Evolutionary conservation across 2,113 vertebrate genomes (phyloP), one percentile per base, ranked within the genome.

Genomic region (pig (Sus scrofa)): DNA sequence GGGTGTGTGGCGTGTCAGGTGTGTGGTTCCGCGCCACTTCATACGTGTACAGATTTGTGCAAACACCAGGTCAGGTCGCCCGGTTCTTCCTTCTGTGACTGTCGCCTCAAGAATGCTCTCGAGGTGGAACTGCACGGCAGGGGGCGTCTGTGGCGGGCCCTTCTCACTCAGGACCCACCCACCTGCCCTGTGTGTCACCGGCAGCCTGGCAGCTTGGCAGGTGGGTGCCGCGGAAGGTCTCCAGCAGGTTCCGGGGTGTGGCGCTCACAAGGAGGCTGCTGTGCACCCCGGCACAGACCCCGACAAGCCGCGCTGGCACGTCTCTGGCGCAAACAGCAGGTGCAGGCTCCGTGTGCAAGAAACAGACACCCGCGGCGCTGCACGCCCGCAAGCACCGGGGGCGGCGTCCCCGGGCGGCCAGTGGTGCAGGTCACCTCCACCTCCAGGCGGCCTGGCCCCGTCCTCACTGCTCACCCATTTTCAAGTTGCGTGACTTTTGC

Each of bases 1-100:
- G 0, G 13, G 26, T 10, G 7, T 1, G n/a, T 8, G n/a, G 6
- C 0, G 0, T 8, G 2, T 5, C 52, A 37, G 7, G 3, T 4
- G 1, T 5, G 7, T 19, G 20, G 37, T 30, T 60, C 39, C 16
- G 4, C 0, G 7, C 6, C 20, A 44, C 32, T 56, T 37, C 2
- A 16, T 13, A 14, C 1, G 1, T 2, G 10, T 18, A 13, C 37
- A 58, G 4, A 22, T 3, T 8, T n/a, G 7, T 0, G 0, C 2
- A 30, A 10, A 68, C 37, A 39, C 30, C 19, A 18, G 4, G 2
- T 15, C 56, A 44, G 20, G 44, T 15, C 2, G 3, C n/a, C 6
- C 54, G 8, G 22, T 20, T 10, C 27, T 24, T 26, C 8, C 1
- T 7, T 18, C 70, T 0, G 1, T 8, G 50, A 19, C n/a, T 34